Conservation (phyloP, 2,797 vertebrate species). For the Gambelia wislizenii region DNA sequence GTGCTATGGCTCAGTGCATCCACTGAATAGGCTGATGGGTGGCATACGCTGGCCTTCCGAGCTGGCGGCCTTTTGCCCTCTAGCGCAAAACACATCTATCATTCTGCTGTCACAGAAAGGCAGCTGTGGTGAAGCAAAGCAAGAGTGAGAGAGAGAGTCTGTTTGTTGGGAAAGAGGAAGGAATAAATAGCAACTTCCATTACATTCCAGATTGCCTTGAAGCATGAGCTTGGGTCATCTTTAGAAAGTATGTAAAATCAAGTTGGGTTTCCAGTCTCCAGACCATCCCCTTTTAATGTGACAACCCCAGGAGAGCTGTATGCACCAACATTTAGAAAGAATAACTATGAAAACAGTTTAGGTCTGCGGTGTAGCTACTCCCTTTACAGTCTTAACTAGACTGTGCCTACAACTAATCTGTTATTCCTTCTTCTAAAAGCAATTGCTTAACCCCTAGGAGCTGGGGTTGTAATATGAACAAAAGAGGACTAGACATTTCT, state of each 20-base stretch:
- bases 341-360: too few species aligned
- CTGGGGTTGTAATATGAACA: neutral
- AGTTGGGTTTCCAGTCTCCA: neutral
- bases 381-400: neutral
- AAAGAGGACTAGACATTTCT: neutral
- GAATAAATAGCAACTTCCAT: constrained; percentile 15
- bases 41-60: neutral
- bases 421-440: too few species aligned
- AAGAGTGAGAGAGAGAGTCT: neutral
- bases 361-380: neutral
- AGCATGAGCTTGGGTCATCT: neutral
- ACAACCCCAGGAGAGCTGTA: neutral
- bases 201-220: constrained; percentile 3
- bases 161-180: neutral
- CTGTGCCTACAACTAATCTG: neutral
- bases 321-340: neutral
- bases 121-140: constrained; percentile 39
- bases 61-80: neutral
- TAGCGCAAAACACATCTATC: neutral
- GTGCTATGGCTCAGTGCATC: constrained; percentile 8
- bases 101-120: neutral
- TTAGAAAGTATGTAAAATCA: neutral
- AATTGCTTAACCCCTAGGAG: too few species aligned
- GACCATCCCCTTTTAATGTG: neutral
- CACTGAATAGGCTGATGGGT: constrained; percentile 22